Evolutionary conservation across 2,888 invertebrate species (phyloP), one percentile per base, ranked within the genome.

Genomic region (Monopis laevigella): DNA sequence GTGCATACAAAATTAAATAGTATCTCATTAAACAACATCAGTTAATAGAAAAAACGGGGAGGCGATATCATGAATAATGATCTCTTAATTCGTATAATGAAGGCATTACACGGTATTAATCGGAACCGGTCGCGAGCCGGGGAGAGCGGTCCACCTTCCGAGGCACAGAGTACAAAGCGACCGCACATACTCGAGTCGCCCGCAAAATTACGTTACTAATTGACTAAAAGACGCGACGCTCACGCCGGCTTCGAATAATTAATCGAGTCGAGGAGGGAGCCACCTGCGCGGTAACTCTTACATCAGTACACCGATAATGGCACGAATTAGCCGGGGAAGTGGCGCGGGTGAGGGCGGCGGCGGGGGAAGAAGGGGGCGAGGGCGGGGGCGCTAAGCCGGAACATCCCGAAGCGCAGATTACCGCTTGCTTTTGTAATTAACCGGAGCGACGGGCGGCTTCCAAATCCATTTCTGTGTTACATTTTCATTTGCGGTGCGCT

Each of bases 381-480:
- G 43, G 7, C 46, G 59, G 74, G 75, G 70, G 70, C 72, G 75
- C 72, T 77, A 78, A 77, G 77, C 78, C 77, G 77, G 78, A 77
- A 78, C 78, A 78, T 78, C 78, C 78, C 78, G 67, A 73, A 71
- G 80, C 77, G 80, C 78, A 78, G 80, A 78, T 78, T 78, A 78
- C 80, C 78, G 80, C 78, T 80, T 80, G 80, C 80, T 80, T 78
- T 80, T 78, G 80, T 80, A 80, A 80, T 80, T 80, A 80, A 80
- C 80, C 77, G 77, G 72, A 74, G 78, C 78, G 75, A 75, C 78
- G 75, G 75, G 75, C 74, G 38, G 78, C 77, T 74, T 77, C 78
- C 77, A 74, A 80, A 80, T 78, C 80, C 80, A 78, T 80, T 80
- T 80, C 80, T 74, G 71, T 78, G 78, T 80, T 77, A 80, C 80